Evolutionary conservation across 35 echinoderm and acorn worm species (phyloP).

Genomic region (Acanthaster planci): DNA sequence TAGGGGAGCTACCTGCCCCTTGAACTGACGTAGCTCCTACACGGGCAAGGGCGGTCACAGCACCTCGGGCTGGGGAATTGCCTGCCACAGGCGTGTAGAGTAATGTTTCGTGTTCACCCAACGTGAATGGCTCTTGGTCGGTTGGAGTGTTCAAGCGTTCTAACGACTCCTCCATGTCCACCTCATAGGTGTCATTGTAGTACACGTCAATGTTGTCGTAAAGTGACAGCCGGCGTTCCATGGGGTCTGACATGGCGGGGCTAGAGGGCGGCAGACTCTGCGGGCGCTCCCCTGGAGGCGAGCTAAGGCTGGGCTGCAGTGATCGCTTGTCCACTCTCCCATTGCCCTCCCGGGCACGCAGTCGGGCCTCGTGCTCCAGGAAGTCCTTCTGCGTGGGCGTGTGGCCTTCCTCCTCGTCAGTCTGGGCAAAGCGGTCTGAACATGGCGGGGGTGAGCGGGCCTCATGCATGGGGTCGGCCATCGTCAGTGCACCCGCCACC

Average conservation of each 20-base stretch:
- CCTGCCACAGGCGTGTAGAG: conserved; percentile 6
- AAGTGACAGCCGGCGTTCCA: conserved; percentile 67
- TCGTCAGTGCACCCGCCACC: conserved; percentile 23
- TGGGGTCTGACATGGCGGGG: conserved; percentile 64
- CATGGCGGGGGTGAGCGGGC: background rate
- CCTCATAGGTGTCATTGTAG: conserved; percentile 90
- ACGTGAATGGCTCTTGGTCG: conserved; percentile 9
- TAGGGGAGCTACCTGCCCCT: background rate
- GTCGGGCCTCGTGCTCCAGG: conserved; percentile 20
- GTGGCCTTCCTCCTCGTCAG: conserved; percentile 20
- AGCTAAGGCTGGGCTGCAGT: conserved; percentile 52
- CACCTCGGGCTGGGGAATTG: conserved; percentile 13
- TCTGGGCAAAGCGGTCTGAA: conserved; percentile 32
- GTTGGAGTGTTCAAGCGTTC: conserved; percentile 74
- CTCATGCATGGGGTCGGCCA: background rate
- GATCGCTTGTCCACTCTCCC: conserved; percentile 40
- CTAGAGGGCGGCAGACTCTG: conserved; percentile 81
- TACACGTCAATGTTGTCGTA: conserved; percentile 92
- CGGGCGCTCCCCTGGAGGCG: conserved; percentile 67
- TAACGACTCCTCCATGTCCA: conserved; percentile 90
- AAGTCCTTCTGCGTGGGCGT: conserved; percentile 57
- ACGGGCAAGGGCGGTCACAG: background rate
- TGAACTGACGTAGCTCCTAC: conserved; percentile 27
- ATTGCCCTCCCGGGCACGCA: conserved; percentile 7
- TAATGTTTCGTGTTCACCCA: conserved; percentile 11